Evolutionary conservation across 2,113 vertebrate genomes (phyloP).

Genomic region (Antigone vipio): DNA sequence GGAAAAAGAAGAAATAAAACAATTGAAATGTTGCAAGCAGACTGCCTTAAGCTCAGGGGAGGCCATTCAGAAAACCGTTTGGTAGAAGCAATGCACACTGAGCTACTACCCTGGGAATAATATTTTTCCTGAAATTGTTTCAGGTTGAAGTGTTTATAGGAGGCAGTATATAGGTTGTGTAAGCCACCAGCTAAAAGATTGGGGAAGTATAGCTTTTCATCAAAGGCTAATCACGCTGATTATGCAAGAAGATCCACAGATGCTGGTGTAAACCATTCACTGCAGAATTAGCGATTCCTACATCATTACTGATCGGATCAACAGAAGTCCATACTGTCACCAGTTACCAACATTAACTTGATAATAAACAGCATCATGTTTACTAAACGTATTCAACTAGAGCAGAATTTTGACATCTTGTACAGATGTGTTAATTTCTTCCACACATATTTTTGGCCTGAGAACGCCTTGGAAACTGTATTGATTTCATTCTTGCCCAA

Average conservation of each 20-base stretch:
- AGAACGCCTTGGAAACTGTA: not conserved
- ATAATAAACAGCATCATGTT: not conserved
- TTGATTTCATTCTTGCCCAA: not conserved
- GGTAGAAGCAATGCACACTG: conserved; percentile 17
- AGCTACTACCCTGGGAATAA: not conserved
- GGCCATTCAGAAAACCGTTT: not conserved
- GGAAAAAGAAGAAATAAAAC: conserved; percentile 16
- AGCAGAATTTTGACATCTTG: not conserved
- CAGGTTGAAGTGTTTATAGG: conserved; percentile 23
- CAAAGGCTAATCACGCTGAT: not conserved
- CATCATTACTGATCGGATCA: not conserved
- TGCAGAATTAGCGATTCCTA: not conserved
- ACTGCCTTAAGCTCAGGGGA: conserved; percentile 2
- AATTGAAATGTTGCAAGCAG: conserved; percentile 10
- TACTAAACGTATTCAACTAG: not conserved
- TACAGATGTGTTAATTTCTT: not conserved
- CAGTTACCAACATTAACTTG: not conserved
- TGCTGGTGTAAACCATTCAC: not conserved
- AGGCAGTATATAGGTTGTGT: not conserved
- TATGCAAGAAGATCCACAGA: not conserved
- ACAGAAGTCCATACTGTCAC: not conserved
- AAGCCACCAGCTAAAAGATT: not conserved
- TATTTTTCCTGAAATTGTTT: conserved; percentile 29
- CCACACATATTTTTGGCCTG: not conserved
- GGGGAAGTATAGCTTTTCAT: not conserved